A percentile compares a stretch with the other conserved stretches of the same genome.
Conservation (phyloP, 2,113 vertebrate species). For the Cricetomys ansorgei region DNA sequence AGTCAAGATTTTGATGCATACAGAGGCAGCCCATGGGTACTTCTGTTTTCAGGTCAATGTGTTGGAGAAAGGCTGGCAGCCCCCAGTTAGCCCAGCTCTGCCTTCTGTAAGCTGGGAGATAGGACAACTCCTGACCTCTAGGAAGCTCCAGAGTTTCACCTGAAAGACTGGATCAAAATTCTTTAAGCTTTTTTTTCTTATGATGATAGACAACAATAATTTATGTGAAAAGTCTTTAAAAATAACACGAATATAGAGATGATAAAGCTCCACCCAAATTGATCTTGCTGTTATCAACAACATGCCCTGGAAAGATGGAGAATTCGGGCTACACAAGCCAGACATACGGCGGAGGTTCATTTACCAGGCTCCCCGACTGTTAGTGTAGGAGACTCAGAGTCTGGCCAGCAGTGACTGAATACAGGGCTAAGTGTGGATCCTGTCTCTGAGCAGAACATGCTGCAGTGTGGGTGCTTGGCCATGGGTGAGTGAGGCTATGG, state of each 20-base stretch:
- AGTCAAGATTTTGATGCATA: fast-evolving
- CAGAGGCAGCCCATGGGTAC: fast-evolving
- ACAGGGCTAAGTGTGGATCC: fast-evolving
- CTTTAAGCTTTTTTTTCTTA: fast-evolving
- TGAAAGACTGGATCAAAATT: fast-evolving
- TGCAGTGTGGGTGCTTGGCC: too few species aligned
- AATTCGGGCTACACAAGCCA: fast-evolving
- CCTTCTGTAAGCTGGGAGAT: fast-evolving
- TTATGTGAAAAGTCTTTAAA: neutral
- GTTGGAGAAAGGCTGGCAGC: neutral
- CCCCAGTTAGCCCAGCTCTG: fast-evolving
- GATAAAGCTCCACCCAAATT: fast-evolving
- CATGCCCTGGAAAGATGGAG: fast-evolving
- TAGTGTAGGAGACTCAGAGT: neutral
- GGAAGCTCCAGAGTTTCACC: neutral
- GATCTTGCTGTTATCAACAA: fast-evolving
- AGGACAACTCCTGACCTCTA: neutral
- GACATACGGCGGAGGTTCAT: fast-evolving
- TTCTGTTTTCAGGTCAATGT: fast-evolving
- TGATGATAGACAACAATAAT: fast-evolving
- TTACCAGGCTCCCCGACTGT: neutral
- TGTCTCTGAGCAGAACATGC: neutral
- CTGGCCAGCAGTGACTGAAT: neutral
- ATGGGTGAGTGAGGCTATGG: fast-evolving
- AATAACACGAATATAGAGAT: neutral